Base-by-base conservation (phyloP, 1,140 invertebrate species). In the Saxidomus purpurata region DNA sequence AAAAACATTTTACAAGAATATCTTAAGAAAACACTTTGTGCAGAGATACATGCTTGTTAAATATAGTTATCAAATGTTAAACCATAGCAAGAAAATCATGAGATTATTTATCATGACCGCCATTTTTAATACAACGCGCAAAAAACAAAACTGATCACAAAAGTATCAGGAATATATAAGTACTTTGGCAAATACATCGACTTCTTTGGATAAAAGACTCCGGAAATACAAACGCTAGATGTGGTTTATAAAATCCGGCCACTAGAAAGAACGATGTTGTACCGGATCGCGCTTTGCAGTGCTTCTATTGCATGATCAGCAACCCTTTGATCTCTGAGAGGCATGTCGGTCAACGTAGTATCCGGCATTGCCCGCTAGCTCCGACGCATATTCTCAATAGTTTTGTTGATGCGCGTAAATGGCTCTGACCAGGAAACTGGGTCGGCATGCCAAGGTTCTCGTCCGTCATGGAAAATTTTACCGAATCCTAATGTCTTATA, bases 161-260 rank as follows among this genome's bases (percentile, higher is more conserved):
- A n/a, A n/a, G n/a, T 74, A 4, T 84, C 81, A 25, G 91, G 91
- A 25, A 88, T 88, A 55, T 88, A 85, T 13, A 63, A 36, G 71
- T 91, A 89, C n/a, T 67, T 52, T 38, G 91, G 91, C 47, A 91
- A 28, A 4, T 43, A 38, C 8, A 91, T 63, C 22, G n/a, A 34
- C 2, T 55, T 61, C 22, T 67, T 28, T 11, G 91, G 91, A 36
- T 83, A 89, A 95, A 94, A 95, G 97, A 94, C 83, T 95, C 91
- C 0, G 98, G 98, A 96, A 97, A 98, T 93, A 98, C 98, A 0
- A 98, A 96, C n/a, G 98, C 98, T 91, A 98, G 97, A 92, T 98
- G 98, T 28, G 98, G 98, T 94, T 98, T 98, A 91, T 98, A 97
- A 95, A 98, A 98, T 0, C 98, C 98, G 93, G 98, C 96, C 19